These are phyloP conservation scores for Tiphia femorata DNA, from an alignment of 2,888 invertebrate genomes.

Conservation along the genomic window DNA sequence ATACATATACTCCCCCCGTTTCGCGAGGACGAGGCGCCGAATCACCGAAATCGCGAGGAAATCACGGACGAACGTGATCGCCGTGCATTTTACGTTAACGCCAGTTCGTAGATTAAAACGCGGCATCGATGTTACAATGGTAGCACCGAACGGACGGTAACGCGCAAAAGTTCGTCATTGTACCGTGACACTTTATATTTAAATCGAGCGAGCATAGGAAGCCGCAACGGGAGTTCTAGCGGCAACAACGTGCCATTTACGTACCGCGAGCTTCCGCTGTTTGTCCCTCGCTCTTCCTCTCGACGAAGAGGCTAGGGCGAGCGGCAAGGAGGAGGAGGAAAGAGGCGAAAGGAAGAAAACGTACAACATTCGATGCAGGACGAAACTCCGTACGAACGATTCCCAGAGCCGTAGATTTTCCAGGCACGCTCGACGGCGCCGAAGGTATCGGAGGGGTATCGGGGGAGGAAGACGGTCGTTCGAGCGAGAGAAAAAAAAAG, in stretches of 20 bases:
- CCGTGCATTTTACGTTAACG: too few relatives aligned
- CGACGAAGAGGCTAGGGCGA: neutral
- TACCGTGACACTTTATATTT: too few relatives aligned
- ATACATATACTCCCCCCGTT: too few relatives aligned
- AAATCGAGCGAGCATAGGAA: too few relatives aligned
- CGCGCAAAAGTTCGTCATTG: too few relatives aligned
- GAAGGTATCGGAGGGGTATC: neutral
- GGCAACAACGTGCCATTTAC: neutral
- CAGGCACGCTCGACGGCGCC: slow-evolving; percentile 28
- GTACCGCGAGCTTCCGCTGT: slow-evolving; percentile 1
- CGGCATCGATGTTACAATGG: too few relatives aligned
- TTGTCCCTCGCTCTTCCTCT: neutral
- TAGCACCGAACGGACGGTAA: too few relatives aligned
- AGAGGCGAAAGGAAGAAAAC: neutral
- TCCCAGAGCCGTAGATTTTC: slow-evolving; percentile 48
- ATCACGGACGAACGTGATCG: too few relatives aligned
- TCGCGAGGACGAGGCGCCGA: too few relatives aligned
- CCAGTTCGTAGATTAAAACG: too few relatives aligned
- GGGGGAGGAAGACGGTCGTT: neutral
- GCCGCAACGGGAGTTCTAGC: too few relatives aligned
- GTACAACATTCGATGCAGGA: neutral
- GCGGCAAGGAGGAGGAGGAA: neutral
- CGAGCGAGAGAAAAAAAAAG: slow-evolving; percentile 15
- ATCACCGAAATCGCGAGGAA: too few relatives aligned
- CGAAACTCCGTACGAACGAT: slow-evolving; percentile 16